Evolutionary conservation across 2,113 vertebrate species (phyloP), one percentile per base, ranked within the genome.

Genomic region (Etheostoma spectabile): DNA sequence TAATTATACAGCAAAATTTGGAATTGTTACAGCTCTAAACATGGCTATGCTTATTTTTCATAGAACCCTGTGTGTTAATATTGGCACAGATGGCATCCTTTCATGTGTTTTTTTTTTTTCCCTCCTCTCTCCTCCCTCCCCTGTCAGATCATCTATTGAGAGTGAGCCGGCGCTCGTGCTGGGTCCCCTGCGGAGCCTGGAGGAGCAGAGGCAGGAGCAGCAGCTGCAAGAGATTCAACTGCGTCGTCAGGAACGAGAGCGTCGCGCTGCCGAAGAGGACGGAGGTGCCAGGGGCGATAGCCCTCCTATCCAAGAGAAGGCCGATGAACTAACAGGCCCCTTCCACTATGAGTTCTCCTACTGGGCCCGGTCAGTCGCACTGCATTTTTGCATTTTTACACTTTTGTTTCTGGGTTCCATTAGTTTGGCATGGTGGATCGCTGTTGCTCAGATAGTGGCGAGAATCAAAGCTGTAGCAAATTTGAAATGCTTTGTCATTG

Each of bases 341-440:
- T 99, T 99, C 90, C 94, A 96, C 16, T 98, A 98, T 5, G 98
- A 99, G 69, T 99, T 99, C 88, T 99, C 97, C 3, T 99, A 99
- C 88, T 99, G 98, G 98, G 98, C 98, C 66, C 96, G 98, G 98
- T 99, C 74, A 12, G 65, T 71, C 3, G 2, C n/a, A 0, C 51
- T 3, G 6, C 35, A 22, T 19, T 59, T 59, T 7, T 33, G 11
- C 1, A 15, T 51, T 61, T 16, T 16, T 33, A 8, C 18, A 33
- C 5, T 64, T 46, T 42, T 42, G 10, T 42, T 42, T 42, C 8
- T 42, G 38, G 38, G 38, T 42, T 42, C 10, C 10, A 42, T 11
- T 38, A 10, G 38, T 38, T 38, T 38, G 8, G 38, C 38, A 38
- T 38, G 38, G 38, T 38, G 8, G 38, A 11, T 42, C 11, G 38